phyloP scores from a whole-genome alignment of 2,888 invertebrate genomes.

The Zygaena filipendulae region DNA sequence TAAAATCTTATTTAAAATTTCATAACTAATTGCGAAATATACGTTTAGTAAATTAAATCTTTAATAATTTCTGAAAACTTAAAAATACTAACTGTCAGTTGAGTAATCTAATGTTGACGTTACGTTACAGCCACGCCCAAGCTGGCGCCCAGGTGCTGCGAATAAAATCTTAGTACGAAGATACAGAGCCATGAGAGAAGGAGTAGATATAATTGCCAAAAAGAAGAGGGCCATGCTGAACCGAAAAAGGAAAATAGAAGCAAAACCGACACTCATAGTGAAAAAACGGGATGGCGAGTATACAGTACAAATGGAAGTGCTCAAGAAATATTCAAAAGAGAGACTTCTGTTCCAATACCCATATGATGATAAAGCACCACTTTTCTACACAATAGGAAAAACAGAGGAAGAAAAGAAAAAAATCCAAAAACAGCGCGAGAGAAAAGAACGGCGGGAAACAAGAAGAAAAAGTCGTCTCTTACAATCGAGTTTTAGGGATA shows the following conservation, averaged over 20 bases:
- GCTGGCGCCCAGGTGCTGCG: constrained; percentile 56
- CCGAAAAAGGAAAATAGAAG: constrained; percentile 48
- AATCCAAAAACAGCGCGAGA: constrained; percentile 41
- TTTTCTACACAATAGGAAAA: constrained; percentile 50
- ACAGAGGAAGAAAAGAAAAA: constrained; percentile 45
- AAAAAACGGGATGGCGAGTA: constrained; percentile 50
- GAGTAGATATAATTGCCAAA: constrained; percentile 42
- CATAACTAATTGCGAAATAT: too few relatives aligned
- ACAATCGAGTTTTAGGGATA: constrained; percentile 53
- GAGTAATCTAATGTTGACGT: too few relatives aligned
- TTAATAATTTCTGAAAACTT: too few relatives aligned
- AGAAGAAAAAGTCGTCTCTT: constrained; percentile 45
- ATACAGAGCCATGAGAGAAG: constrained; percentile 42
- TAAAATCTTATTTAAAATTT: too few relatives aligned
- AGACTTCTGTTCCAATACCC: constrained; percentile 48
- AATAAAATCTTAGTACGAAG: constrained; percentile 43
- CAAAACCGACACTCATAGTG: constrained; percentile 46
- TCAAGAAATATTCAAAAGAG: constrained; percentile 55
- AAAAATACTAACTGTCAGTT: too few relatives aligned
- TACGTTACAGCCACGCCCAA: too few relatives aligned
- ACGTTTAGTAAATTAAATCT: too few relatives aligned
- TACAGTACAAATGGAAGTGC: constrained; percentile 55
- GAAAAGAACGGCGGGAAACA: constrained; percentile 47
- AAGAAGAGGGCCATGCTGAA: constrained; percentile 50
- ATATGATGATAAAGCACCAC: constrained; percentile 51